Percentiles rank a stretch among this genome's conserved stretches.
phyloP scores from a whole-genome alignment of 2,888 invertebrate genomes.

The Meandrusa payeni region DNA sequence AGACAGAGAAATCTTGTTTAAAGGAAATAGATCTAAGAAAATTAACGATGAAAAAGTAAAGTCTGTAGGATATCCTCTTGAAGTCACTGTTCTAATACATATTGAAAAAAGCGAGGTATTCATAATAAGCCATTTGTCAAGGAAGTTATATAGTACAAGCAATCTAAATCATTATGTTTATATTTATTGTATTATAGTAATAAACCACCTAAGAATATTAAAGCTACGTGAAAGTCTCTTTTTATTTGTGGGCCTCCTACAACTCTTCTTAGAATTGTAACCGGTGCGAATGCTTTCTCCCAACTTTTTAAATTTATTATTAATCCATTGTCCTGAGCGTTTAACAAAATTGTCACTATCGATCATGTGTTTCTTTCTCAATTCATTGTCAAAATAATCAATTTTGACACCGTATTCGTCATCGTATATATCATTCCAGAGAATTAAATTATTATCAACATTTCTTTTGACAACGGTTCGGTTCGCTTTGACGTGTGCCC shows the following conservation, averaged over 20 bases:
- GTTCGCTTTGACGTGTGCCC: constrained; percentile 19
- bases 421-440: constrained; percentile 67
- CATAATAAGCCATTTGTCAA: no score
- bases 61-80: no score
- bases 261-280: constrained; percentile 9
- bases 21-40: no score
- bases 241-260: background rate
- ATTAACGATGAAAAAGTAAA: no score
- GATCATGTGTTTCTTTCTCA: constrained; percentile 38
- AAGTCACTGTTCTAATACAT: no score
- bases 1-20: no score
- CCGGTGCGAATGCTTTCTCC: constrained; percentile 32
- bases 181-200: no score
- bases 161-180: no score
- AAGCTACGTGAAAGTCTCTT: constrained; percentile 8
- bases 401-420: constrained; percentile 59
- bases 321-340: constrained; percentile 53
- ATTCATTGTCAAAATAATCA: constrained; percentile 41
- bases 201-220: constrained; percentile 5
- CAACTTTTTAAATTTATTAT: constrained; percentile 47
- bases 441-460: constrained; percentile 46
- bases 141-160: no score
- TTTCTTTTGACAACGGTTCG: constrained; percentile 53
- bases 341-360: constrained; percentile 40
- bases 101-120: no score